phyloP scores from a whole-genome alignment of 2,888 invertebrate species.

The Pristionchus japonicus region DNA sequence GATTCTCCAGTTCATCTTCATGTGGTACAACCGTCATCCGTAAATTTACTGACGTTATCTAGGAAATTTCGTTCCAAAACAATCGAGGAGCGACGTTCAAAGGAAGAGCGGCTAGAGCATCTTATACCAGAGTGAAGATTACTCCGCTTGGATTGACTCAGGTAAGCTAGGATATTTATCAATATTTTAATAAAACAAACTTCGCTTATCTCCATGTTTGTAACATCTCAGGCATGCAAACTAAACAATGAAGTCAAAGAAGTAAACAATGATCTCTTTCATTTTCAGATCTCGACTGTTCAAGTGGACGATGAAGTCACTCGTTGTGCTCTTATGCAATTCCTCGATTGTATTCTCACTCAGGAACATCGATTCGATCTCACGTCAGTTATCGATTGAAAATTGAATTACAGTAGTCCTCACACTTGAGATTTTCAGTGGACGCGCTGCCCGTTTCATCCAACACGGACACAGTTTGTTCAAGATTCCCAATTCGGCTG shows the following conservation, averaged over 20 bases:
- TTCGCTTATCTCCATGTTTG: background rate
- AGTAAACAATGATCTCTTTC: no score
- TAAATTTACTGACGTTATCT: background rate
- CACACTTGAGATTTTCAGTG: background rate
- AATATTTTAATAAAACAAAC: background rate
- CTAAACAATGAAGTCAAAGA: no score
- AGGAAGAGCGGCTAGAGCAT: background rate
- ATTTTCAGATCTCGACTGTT: background rate
- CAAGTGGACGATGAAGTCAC: background rate
- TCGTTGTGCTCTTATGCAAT: conserved; percentile 13
- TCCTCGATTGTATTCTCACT: conserved; percentile 6
- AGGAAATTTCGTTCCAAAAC: background rate
- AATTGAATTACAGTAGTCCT: background rate
- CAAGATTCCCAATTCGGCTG: background rate
- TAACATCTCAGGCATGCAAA: no score
- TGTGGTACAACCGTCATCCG: background rate
- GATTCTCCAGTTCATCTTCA: background rate
- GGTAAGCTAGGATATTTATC: no score
- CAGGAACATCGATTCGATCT: conserved; percentile 35
- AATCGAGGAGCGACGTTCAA: background rate
- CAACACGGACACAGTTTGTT: conserved; percentile 3
- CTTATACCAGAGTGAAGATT: background rate
- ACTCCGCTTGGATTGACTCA: background rate
- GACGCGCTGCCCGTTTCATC: conserved; percentile 13
- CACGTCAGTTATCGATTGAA: background rate